Evolutionary conservation across 2,888 invertebrate genomes (phyloP).

Genomic region (Polia nebulosa): DNA sequence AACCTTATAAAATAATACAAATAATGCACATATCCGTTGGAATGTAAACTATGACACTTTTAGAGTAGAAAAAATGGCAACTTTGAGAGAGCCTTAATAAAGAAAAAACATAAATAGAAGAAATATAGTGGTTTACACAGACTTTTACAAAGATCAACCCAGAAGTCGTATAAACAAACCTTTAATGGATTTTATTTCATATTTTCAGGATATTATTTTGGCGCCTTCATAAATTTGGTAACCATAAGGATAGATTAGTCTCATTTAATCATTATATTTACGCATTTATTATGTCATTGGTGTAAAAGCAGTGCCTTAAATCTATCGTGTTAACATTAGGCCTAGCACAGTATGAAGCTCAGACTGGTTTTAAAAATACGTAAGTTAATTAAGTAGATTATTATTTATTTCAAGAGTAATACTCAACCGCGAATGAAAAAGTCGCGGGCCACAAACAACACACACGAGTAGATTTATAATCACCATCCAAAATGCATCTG

Average conservation of each 20-base stretch:
- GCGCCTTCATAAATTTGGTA: constrained; percentile 33
- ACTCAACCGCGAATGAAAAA: constrained; percentile 13
- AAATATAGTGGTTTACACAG: not conserved
- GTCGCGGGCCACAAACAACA: not conserved
- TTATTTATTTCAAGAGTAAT: not conserved
- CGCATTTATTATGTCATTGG: constrained; percentile 42
- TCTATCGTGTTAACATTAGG: constrained; percentile 45
- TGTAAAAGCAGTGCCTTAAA: constrained; percentile 41
- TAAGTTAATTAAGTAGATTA: constrained; percentile 10
- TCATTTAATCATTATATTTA: constrained; percentile 41
- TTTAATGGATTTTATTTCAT: no score
- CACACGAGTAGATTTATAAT: no score
- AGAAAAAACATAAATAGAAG: constrained; percentile 10
- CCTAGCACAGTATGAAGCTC: constrained; percentile 44
- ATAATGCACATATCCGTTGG: constrained; percentile 36
- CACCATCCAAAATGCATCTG: no score
- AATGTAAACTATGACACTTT: constrained; percentile 46
- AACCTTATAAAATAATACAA: constrained; percentile 30
- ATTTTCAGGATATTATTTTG: constrained; percentile 3
- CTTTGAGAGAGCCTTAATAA: constrained; percentile 38
- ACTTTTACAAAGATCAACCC: not conserved
- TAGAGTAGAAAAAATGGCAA: constrained; percentile 24
- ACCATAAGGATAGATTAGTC: constrained; percentile 46
- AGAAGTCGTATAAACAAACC: not conserved
- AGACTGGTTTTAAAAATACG: constrained; percentile 31